phyloP scores from a whole-genome alignment of 2,113 vertebrate species.

The Nematolebias whitei region DNA sequence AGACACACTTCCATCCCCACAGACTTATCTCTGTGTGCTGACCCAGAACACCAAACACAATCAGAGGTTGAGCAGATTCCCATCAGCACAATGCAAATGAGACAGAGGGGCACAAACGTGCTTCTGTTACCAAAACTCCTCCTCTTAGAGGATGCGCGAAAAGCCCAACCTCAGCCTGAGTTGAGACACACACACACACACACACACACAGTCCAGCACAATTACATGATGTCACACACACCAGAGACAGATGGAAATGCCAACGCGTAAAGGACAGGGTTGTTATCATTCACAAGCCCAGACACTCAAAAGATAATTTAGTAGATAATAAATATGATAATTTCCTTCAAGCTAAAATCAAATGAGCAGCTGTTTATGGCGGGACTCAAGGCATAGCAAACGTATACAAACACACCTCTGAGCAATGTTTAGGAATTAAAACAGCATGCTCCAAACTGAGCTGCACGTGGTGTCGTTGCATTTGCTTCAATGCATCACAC shows the following conservation, averaged over 20 bases:
- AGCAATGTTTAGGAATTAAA: neutral
- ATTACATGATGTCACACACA: neutral
- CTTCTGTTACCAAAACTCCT: constrained; percentile 68
- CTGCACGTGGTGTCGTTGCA: constrained; percentile 9
- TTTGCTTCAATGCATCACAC: constrained; percentile 28
- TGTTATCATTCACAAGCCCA: constrained; percentile 6
- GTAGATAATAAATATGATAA: constrained; percentile 36
- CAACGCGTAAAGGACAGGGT: constrained; percentile 10
- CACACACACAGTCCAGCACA: neutral
- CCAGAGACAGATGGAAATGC: neutral
- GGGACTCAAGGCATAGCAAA: constrained; percentile 19
- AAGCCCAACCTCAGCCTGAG: constrained; percentile 46
- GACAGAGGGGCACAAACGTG: constrained; percentile 46
- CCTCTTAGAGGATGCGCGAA: constrained; percentile 44
- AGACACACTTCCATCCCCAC: constrained; percentile 12
- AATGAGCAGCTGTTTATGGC: constrained; percentile 19
- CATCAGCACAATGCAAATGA: constrained; percentile 71
- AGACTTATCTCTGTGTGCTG: constrained; percentile 49
- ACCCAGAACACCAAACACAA: constrained; percentile 70
- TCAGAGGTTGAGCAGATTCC: constrained; percentile 67
- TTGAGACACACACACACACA: constrained; percentile 1
- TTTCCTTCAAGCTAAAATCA: constrained; percentile 39
- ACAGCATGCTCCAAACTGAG: neutral
- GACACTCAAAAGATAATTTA: constrained; percentile 41
- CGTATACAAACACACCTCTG: neutral